These are phyloP conservation scores for Acheta domesticus DNA, from an alignment of 2,888 invertebrate species.

Conservation along the genomic window DNA sequence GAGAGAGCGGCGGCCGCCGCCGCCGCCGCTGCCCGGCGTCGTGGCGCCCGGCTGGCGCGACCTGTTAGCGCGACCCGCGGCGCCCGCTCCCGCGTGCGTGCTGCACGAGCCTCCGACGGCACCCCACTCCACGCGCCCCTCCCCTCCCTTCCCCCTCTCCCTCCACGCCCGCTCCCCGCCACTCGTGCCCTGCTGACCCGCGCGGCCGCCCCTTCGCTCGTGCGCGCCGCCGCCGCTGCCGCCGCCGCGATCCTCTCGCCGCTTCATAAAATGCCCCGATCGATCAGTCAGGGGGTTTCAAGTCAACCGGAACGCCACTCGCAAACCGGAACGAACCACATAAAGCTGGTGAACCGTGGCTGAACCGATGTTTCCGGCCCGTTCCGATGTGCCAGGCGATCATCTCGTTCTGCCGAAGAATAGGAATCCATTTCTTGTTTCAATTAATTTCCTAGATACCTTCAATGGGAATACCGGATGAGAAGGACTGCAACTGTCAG, in stretches of 20 bases:
- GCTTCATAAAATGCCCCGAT: conserved; percentile 10
- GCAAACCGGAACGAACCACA: conserved; percentile 3
- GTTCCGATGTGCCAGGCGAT: neutral
- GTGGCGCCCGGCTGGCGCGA: neutral
- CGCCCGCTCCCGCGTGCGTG: neutral
- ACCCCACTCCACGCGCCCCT: neutral
- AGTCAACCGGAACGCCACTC: neutral
- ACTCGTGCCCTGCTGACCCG: neutral
- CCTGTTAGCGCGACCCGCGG: neutral
- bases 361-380: neutral
- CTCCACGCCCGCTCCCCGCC: neutral
- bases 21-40: neutral
- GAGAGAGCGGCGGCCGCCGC: neutral
- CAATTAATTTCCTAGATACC: too few relatives aligned
- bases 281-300: neutral
- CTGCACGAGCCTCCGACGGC: neutral
- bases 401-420: too few relatives aligned
- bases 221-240: neutral
- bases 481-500: too few relatives aligned
- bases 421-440: too few relatives aligned
- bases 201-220: neutral
- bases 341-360: neutral
- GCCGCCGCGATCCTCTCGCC: neutral
- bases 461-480: too few relatives aligned
- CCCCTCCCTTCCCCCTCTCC: neutral